Conservation (phyloP, 2,113 vertebrate species). For the Hucho hucho region DNA sequence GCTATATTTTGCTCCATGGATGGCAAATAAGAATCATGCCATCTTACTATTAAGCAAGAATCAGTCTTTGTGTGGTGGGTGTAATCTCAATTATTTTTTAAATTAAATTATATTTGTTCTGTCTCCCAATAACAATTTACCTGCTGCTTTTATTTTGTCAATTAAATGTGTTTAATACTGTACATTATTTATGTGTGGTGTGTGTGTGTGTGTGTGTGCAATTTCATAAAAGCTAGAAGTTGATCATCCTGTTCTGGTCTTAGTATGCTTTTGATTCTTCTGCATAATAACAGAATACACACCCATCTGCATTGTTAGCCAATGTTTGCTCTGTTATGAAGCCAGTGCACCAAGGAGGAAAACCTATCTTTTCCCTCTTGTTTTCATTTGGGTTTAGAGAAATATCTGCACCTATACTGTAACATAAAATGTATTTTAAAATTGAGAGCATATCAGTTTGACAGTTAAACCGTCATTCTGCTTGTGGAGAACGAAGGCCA, state of each 20-base stretch:
- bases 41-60: background rate
- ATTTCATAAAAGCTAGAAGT: conserved; percentile 25
- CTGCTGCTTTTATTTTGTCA: conserved; percentile 56
- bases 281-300: too few relatives aligned
- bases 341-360: conserved; percentile 60
- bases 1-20: background rate
- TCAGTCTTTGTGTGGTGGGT: background rate
- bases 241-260: conserved; percentile 20
- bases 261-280: conserved; percentile 6
- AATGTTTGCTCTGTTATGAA: conserved; percentile 15
- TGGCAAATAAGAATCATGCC: conserved; percentile 17
- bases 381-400: too few relatives aligned
- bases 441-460: background rate
- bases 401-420: too few relatives aligned
- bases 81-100: too few relatives aligned
- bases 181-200: conserved; percentile 33
- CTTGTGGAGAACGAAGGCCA: background rate
- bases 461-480: background rate
- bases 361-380: conserved; percentile 23
- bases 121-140: conserved; percentile 21
- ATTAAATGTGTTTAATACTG: conserved; percentile 36
- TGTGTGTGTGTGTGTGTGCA: conserved; percentile 23
- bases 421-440: conserved; percentile 3
- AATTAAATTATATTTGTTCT: conserved; percentile 21
- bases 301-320: too few relatives aligned